phyloP scores from a whole-genome alignment of 2,888 invertebrate genomes.

The Allygus modestus region DNA sequence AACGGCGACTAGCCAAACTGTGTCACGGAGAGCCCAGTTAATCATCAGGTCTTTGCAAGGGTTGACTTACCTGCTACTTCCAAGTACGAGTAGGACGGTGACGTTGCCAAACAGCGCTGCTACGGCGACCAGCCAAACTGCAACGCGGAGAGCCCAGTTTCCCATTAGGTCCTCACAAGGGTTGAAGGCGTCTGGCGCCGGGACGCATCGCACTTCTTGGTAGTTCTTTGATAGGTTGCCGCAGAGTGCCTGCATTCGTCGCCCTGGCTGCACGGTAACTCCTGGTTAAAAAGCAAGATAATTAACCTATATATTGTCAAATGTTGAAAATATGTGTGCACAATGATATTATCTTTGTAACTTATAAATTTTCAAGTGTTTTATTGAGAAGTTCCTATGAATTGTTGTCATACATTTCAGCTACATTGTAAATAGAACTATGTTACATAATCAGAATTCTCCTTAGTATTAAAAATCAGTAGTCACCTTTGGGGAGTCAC shows the following conservation, averaged over 20 bases:
- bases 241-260: slow-evolving; percentile 69
- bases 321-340: no score
- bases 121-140: slow-evolving; percentile 80
- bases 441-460: no score
- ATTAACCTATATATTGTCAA: neutral
- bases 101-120: slow-evolving; percentile 81
- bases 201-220: slow-evolving; percentile 75
- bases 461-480: no score
- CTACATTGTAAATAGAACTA: no score
- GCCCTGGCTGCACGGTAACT: slow-evolving; percentile 59
- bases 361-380: no score
- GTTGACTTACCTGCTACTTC: slow-evolving; percentile 72
- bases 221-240: slow-evolving; percentile 71
- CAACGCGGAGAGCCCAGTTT: slow-evolving; percentile 77
- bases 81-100: slow-evolving; percentile 80
- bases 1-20: no score
- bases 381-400: no score
- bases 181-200: slow-evolving; percentile 80
- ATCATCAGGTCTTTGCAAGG: slow-evolving; percentile 83
- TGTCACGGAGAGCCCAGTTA: no score
- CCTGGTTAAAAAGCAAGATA: slow-evolving; percentile 19
- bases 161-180: slow-evolving; percentile 83
- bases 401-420: no score
- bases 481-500: no score
- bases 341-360: no score